Base-by-base conservation (phyloP, 2,797 vertebrate genomes). In the Pelobates cultripes region DNA sequence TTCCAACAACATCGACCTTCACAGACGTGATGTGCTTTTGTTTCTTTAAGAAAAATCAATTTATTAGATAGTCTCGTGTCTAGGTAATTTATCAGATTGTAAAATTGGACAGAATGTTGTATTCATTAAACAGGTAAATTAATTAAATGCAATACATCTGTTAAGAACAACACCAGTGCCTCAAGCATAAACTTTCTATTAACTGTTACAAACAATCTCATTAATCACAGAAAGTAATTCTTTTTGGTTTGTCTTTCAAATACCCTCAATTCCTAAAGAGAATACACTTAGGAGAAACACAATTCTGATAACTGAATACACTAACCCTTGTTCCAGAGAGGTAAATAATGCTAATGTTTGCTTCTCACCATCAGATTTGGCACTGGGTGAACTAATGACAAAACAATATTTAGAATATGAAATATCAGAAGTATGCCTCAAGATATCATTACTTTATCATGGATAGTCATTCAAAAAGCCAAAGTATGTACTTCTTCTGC, bases 141-240 rank as follows among this genome's bases (percentile, higher is more conserved):
- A 82, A 82, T 82, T 73, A 82, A 67, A 57, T 44, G 10, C 47
- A 57, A 64, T 77, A 72, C 6, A 63, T 63, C 43, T 78, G 51
- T 69, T 74, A 15, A 78, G 47, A 83, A 15, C 42, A 68, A 43
- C 55, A 43, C 3, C 73, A 41, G 43, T 69, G 81, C 81, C 81
- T 78, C 51, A 61, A 73, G 81, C 81, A 47, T 61, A 69, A 69
- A 77, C 60, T 67, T 73, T 53, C 44, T 61, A 60, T 64, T 61
- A 60, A 68, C 60, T 60, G 60, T 77, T 73, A 45, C 17, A 68
- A 82, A 73, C 57, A 78, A 83, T 83, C 78, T 60, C 47, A 83
- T 83, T 83, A 78, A 69, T 74, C 63, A 61, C 17, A 73, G 41
- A 60, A 83, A 68, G 81, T 70, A 83, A 83, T 83, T 83, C 61